These are phyloP conservation scores for Zygothrica quintamaculata DNA, from an alignment of 2,888 invertebrate species.

Conservation along the genomic window DNA sequence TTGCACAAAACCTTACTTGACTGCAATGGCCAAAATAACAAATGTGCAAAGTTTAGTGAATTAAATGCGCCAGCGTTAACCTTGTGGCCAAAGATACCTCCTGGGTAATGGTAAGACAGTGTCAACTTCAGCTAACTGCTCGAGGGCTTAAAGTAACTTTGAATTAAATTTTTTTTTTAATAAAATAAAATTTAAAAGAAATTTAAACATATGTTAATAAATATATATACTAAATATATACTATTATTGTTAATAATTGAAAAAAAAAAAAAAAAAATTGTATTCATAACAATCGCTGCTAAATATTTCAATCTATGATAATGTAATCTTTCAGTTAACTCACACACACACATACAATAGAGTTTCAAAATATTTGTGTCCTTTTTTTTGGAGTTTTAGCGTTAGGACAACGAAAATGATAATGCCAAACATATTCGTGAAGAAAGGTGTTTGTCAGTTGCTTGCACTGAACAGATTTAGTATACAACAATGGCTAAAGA, in stretches of 20 bases:
- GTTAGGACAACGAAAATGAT: conserved; percentile 20
- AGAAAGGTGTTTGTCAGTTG: conserved; percentile 51
- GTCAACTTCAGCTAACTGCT: conserved; percentile 34
- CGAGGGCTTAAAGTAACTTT: conserved; percentile 31
- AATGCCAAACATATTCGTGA: conserved; percentile 16
- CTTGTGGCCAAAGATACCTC: conserved; percentile 16
- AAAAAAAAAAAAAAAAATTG: too few relatives aligned
- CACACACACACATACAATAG: background rate
- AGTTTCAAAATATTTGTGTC: too few relatives aligned
- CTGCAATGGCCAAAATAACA: conserved; percentile 52
- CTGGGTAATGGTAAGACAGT: conserved; percentile 17
- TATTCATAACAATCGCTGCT: too few relatives aligned
- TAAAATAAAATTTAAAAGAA: too few relatives aligned
- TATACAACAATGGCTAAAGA: conserved; percentile 54
- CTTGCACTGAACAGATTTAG: conserved; percentile 44
- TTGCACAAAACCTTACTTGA: background rate
- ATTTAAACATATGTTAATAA: too few relatives aligned
- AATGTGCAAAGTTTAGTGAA: conserved; percentile 73
- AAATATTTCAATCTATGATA: background rate
- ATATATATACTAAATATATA: too few relatives aligned
- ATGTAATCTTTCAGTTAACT: background rate
- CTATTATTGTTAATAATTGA: too few relatives aligned
- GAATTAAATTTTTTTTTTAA: conserved; percentile 30
- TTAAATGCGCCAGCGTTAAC: conserved; percentile 63
- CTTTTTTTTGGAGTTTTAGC: background rate